Base-by-base conservation (phyloP, 2,888 invertebrate species). In the Venustoraphidia nigricollis region DNA sequence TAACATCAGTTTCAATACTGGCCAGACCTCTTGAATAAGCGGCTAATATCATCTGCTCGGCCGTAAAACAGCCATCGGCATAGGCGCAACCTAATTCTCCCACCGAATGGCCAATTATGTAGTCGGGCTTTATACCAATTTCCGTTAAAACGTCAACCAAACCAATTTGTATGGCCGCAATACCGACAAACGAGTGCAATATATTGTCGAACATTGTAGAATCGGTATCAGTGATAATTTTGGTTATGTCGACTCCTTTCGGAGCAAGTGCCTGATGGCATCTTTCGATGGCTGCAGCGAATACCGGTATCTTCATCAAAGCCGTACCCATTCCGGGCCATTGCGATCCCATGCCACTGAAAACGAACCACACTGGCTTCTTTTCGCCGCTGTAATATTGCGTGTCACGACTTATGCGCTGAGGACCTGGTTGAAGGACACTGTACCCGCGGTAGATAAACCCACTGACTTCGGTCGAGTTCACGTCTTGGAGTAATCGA, bases 1-100 rank as follows among this genome's bases (percentile, higher is more conserved):
- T 78, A 56, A 85, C 70, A 2, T 74, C 70, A 0, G 81, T 76
- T 54, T 87, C 83, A 10, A 82, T 62, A 34, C 84, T 83, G 2
- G 85, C 83, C 51, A 77, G 70, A 1, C 90, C 91, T 58, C 92
- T 73, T 63, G 83, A 85, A 65, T 91, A 92, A 0, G 93, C 84
- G 0, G 83, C 76, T 9, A 90, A 66, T 50, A 94, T 81, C 72
- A 88, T 86, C 68, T 94, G 84, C 59, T 91, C 87, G 0, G 83
- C 79, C 0, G 90, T 88, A 55, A 95, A 76, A 55, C 88, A 86
- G 1, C 89, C 92, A 64, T 96, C 96, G 2, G 92, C 93, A 67
- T 96, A 96, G 0, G 89, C 93, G 64, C 95, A 95, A 1, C 90
- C 93, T 8, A 96, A 70, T 65, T 96, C 96, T 17, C 96, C 96